These are phyloP conservation scores for Antennarius maculatus DNA, from an alignment of 2,797 vertebrate species.

Conservation along the genomic window DNA sequence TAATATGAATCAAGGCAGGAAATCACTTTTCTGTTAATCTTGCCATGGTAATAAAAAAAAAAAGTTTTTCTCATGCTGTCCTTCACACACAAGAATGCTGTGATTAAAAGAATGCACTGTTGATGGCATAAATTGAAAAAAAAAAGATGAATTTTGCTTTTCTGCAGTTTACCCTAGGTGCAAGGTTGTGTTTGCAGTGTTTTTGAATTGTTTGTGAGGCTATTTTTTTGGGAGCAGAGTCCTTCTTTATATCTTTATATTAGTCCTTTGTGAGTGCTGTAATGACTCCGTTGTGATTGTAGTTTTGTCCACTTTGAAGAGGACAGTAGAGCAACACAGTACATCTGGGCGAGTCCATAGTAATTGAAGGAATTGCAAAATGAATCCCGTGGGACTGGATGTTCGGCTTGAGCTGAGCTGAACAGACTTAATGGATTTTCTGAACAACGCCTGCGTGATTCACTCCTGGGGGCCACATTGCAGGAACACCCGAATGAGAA, in stretches of 20 bases:
- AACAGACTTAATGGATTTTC: constrained; percentile 66
- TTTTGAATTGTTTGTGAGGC: neutral
- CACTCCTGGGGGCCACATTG: constrained; percentile 59
- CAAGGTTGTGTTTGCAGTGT: neutral
- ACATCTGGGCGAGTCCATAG: constrained; percentile 40
- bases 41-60: no score
- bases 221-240: neutral
- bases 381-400: constrained; percentile 52
- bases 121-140: neutral
- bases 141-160: neutral
- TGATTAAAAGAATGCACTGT: constrained; percentile 29
- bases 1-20: no score
- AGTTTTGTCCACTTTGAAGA: constrained; percentile 21
- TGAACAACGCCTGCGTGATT: constrained; percentile 61
- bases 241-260: constrained; percentile 17
- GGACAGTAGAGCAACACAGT: constrained; percentile 23
- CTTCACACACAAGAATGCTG: constrained; percentile 29
- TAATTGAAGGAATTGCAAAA: constrained; percentile 53
- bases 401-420: constrained; percentile 51
- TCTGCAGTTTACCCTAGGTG: neutral
- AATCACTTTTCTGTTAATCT: no score
- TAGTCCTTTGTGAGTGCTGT: constrained; percentile 10
- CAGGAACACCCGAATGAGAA: constrained; percentile 61
- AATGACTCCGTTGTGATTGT: constrained; percentile 33
- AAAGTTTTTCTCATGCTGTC: constrained; percentile 2